These are phyloP conservation scores for Hydrocynus forskahlii DNA, from an alignment of 2,797 vertebrate genomes.

Conservation along the genomic window DNA sequence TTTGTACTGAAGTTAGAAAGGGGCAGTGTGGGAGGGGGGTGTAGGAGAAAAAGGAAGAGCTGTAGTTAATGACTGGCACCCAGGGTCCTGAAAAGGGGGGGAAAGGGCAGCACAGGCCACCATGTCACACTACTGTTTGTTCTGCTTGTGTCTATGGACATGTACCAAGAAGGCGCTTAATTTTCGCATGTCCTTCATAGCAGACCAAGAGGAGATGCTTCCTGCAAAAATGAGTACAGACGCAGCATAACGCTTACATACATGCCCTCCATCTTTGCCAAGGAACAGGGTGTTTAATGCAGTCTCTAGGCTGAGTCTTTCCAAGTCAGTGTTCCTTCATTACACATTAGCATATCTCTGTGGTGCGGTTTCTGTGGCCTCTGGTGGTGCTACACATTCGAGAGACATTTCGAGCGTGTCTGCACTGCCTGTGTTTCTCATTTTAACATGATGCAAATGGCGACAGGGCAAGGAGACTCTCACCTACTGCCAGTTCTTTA, in stretches of 20 bases:
- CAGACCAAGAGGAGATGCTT: not conserved
- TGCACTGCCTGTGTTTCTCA: not conserved
- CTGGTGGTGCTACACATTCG: slow-evolving; percentile 27
- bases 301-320: not conserved
- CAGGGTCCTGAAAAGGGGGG: slow-evolving; percentile 3
- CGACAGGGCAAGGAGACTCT: not conserved
- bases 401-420: slow-evolving; percentile 29
- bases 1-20: not conserved
- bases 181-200: too few species aligned
- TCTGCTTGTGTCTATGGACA: not conserved
- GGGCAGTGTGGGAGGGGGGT: too few species aligned
- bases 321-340: not conserved
- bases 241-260: not conserved
- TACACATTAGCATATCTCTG: slow-evolving; percentile 31
- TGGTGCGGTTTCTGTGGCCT: slow-evolving; percentile 28
- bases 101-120: not conserved
- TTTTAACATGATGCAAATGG: slow-evolving; percentile 50
- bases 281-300: not conserved
- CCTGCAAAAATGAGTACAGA: not conserved
- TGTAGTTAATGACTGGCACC: slow-evolving; percentile 29
- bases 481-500: not conserved
- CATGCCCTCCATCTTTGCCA: not conserved
- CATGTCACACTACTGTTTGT: not conserved
- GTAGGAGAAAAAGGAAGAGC: slow-evolving; percentile 14
- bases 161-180: too few species aligned